phyloP scores from a whole-genome alignment of 2,888 invertebrate species.

The Nowickia ferox region DNA sequence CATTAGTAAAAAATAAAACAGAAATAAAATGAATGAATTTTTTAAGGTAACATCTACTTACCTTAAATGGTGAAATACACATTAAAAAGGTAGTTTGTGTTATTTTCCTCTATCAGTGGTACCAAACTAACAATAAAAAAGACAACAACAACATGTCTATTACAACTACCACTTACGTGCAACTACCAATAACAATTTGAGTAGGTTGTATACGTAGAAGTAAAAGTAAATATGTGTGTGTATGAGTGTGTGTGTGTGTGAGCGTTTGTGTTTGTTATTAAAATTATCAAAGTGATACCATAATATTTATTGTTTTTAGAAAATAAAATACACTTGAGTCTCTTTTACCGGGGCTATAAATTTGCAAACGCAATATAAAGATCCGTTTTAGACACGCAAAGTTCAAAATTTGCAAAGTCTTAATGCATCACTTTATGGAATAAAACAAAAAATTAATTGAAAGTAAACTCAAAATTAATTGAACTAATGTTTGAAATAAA shows the following conservation, averaged over 20 bases:
- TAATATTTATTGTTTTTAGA: constrained; percentile 44
- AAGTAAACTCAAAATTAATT: no score
- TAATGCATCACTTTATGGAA: no score
- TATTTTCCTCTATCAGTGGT: constrained; percentile 49
- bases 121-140: constrained; percentile 36
- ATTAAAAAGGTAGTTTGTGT: constrained; percentile 57
- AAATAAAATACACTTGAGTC: constrained; percentile 9
- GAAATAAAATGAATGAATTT: constrained; percentile 55
- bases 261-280: constrained; percentile 47
- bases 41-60: constrained; percentile 63
- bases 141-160: constrained; percentile 43
- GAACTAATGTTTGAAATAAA: no score
- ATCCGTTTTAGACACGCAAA: no score
- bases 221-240: constrained; percentile 11
- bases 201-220: constrained; percentile 43
- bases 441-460: no score
- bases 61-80: constrained; percentile 68
- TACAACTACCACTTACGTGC: constrained; percentile 52
- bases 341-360: background rate
- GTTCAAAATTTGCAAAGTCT: no score
- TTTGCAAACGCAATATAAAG: no score
- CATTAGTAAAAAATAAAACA: constrained; percentile 47
- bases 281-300: constrained; percentile 56
- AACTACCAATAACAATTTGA: constrained; percentile 62
- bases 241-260: background rate